Percentiles rank a stretch among this genome's conserved stretches.
phyloP scores from a whole-genome alignment of 2,797 vertebrate species.

The Hipposideros larvatus region DNA sequence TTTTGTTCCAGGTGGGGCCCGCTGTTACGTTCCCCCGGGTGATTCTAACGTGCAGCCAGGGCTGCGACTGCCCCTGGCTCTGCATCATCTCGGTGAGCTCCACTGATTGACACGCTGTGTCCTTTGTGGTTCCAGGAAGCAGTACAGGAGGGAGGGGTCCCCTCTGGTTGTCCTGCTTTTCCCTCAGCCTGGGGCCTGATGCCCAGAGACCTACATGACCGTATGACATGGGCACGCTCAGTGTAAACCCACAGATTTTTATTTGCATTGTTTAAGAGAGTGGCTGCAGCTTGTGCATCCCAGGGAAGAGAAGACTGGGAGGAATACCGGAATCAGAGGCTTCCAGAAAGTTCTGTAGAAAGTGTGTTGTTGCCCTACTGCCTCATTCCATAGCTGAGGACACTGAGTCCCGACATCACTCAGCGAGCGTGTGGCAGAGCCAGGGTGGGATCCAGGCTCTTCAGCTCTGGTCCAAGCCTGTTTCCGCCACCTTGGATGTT shows the following conservation, averaged over 20 bases:
- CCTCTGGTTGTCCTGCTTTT: background rate
- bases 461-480: background rate
- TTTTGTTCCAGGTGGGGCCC: background rate
- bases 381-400: background rate
- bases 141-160: background rate
- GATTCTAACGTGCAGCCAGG: background rate
- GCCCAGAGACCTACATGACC: background rate
- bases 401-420: background rate
- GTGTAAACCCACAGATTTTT: background rate
- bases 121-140: background rate
- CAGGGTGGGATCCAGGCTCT: background rate
- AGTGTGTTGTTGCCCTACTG: background rate
- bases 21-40: background rate
- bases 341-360: background rate
- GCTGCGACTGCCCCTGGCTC: background rate
- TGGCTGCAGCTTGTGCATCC: accelerated
- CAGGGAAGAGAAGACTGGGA: background rate
- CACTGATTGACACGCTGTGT: background rate
- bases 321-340: background rate
- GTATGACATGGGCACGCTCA: accelerated
- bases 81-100: background rate
- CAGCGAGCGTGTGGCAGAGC: background rate
- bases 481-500: too few relatives aligned
- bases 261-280: background rate
- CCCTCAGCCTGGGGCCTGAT: background rate